These are phyloP conservation scores for Neodiprion virginianus DNA, from an alignment of 1,140 invertebrate species.

Conservation along the genomic window DNA sequence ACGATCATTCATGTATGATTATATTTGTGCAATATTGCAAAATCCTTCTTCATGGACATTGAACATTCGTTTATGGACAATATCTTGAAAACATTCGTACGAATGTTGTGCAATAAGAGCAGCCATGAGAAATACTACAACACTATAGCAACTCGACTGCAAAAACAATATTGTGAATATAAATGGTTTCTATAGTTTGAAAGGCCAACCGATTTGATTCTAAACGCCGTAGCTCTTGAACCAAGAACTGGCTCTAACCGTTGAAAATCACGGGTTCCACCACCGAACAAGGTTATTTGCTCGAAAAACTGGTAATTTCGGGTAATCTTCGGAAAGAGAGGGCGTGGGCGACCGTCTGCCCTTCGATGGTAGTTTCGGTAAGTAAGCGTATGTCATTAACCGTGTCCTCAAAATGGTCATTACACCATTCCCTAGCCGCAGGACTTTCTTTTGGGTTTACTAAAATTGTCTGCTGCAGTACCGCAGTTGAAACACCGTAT, in stretches of 20 bases:
- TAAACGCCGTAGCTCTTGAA: background rate
- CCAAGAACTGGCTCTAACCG: background rate
- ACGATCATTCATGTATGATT: no score
- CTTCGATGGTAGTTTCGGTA: background rate
- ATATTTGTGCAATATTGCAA: no score
- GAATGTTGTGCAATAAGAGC: no score
- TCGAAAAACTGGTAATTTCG: conserved; percentile 4
- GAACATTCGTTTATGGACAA: no score
- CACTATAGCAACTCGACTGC: no score
- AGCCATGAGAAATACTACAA: no score
- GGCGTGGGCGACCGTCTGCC: background rate
- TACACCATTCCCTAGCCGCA: background rate
- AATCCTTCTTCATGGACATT: no score
- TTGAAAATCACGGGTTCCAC: conserved; percentile 4
- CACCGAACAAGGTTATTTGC: background rate
- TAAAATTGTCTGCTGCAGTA: no score
- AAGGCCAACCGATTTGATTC: background rate
- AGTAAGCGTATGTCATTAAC: conserved; percentile 3
- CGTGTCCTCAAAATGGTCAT: conserved; percentile 7
- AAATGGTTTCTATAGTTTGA: background rate
- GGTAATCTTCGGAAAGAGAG: background rate
- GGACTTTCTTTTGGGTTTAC: background rate
- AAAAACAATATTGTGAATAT: background rate
- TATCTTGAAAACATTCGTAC: no score
- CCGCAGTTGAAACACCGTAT: no score